These are phyloP conservation scores for Butorides virescens DNA, from an alignment of 2,113 vertebrate genomes.

Conservation along the genomic window DNA sequence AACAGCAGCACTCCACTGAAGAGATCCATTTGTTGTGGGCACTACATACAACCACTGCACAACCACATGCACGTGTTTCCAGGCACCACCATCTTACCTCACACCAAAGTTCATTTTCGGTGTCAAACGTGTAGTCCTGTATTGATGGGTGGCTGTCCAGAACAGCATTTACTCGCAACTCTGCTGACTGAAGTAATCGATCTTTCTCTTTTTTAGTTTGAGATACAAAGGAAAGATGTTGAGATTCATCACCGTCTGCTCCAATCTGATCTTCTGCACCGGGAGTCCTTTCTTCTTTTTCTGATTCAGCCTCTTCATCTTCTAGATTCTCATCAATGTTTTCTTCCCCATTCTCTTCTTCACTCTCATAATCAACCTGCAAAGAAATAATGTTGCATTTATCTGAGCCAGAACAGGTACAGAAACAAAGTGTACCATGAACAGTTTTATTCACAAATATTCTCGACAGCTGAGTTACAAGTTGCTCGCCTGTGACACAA, in stretches of 20 bases:
- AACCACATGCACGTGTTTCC: not conserved
- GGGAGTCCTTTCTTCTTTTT: not conserved
- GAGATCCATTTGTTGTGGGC: not conserved
- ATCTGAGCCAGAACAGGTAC: not conserved
- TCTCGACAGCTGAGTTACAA: not conserved
- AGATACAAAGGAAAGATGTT: not conserved
- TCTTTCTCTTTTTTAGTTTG: not conserved
- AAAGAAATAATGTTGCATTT: not conserved
- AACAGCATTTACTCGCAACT: slow-evolving; percentile 77
- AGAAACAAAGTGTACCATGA: not conserved
- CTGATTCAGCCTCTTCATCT: slow-evolving; percentile 16
- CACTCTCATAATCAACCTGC: slow-evolving; percentile 96
- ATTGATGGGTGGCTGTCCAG: slow-evolving; percentile 71
- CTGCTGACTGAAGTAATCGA: not conserved
- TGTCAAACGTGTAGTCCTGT: slow-evolving; percentile 86
- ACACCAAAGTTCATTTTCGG: slow-evolving; percentile 84
- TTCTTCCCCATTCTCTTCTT: slow-evolving; percentile 76
- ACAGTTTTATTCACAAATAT: not conserved
- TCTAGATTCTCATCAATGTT: slow-evolving; percentile 3
- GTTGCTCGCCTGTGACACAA: not conserved
- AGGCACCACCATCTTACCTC: slow-evolving; percentile 75
- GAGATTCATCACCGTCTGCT: not conserved
- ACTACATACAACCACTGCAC: not conserved
- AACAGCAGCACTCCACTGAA: not conserved
- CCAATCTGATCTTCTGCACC: not conserved